Evolutionary conservation across 2,113 vertebrate species (phyloP).

Genomic region (Jaculus jaculus): DNA sequence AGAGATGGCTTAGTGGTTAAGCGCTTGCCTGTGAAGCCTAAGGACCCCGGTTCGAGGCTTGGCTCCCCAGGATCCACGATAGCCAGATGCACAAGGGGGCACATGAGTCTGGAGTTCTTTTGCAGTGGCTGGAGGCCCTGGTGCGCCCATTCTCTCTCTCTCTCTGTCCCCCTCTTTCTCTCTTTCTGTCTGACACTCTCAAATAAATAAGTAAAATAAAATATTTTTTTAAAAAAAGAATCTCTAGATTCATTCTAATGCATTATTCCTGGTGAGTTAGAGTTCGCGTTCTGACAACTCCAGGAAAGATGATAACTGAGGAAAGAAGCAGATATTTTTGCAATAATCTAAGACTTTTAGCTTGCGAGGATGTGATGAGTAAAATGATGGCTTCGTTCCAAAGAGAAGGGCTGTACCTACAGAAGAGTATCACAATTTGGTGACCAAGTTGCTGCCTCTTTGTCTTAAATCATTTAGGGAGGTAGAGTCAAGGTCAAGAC

Average conservation of each 20-base stretch:
- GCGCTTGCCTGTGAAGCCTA: too few relatives aligned
- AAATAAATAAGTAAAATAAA: too few relatives aligned
- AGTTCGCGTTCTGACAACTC: background rate
- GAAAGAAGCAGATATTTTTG: conserved; percentile 20
- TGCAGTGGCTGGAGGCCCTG: too few relatives aligned
- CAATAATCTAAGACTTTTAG: background rate
- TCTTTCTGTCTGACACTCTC: too few relatives aligned
- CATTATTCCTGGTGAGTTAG: background rate
- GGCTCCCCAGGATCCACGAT: too few relatives aligned
- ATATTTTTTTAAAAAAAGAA: too few relatives aligned
- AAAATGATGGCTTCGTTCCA: background rate
- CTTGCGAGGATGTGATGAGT: background rate
- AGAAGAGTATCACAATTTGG: conserved; percentile 17
- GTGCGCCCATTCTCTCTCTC: too few relatives aligned
- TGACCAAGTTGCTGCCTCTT: background rate
- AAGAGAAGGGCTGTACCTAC: background rate
- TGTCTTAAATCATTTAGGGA: background rate
- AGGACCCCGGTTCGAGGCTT: too few relatives aligned
- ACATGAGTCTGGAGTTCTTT: too few relatives aligned
- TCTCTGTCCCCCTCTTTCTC: too few relatives aligned
- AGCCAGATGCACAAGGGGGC: too few relatives aligned
- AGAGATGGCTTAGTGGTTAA: too few relatives aligned
- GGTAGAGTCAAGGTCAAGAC: background rate
- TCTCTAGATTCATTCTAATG: background rate
- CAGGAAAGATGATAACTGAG: conserved; percentile 13